These are phyloP conservation scores for Smittia aterrima DNA, from an alignment of 2,888 invertebrate genomes.

Conservation along the genomic window DNA sequence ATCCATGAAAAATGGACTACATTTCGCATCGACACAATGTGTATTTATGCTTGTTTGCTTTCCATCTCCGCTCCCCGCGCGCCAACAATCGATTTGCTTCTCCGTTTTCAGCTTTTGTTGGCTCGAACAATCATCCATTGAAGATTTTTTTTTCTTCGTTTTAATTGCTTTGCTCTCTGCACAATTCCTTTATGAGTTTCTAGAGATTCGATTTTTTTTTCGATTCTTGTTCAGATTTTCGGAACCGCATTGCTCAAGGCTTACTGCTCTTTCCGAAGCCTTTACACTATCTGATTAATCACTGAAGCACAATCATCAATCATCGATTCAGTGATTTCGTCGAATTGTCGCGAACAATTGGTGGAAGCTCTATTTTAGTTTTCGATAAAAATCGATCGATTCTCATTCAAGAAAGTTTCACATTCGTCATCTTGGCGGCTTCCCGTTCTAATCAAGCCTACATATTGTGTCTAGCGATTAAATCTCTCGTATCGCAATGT, in stretches of 20 bases:
- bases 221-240: neutral
- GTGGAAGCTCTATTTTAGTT: neutral
- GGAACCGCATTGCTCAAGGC: neutral
- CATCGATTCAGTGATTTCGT: slow-evolving; percentile 15
- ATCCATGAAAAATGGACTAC: slow-evolving; percentile 1
- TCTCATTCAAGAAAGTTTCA: too few relatives aligned
- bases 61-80: neutral
- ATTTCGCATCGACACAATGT: neutral
- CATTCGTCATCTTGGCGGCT: slow-evolving; percentile 14
- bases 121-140: neutral
- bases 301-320: neutral
- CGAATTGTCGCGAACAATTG: neutral
- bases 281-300: neutral
- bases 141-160: too few relatives aligned
- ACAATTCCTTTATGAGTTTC: neutral
- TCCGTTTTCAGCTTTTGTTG: neutral
- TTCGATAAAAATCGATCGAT: neutral
- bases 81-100: neutral
- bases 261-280: neutral
- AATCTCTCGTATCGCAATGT: neutral
- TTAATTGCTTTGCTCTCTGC: neutral
- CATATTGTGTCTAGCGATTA: neutral
- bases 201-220: neutral
- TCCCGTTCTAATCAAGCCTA: neutral
- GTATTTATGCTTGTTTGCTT: neutral